Percentiles rank a stretch among this genome's conserved stretches.
phyloP scores from a whole-genome alignment of 2,113 vertebrate genomes.

The Narcine bancroftii region DNA sequence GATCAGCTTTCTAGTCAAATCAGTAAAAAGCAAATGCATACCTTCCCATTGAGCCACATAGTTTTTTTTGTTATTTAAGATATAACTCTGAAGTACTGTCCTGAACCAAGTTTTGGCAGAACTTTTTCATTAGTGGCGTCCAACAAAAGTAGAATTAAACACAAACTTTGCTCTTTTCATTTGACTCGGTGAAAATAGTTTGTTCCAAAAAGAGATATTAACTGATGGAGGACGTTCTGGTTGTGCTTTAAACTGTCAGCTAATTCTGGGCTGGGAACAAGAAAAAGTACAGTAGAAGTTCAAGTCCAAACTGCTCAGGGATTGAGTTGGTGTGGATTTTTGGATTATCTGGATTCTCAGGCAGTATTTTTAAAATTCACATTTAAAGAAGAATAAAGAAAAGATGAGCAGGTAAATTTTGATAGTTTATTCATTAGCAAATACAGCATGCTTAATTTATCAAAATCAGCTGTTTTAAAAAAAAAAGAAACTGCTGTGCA shows the following conservation, averaged over 20 bases:
- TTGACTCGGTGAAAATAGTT: background rate
- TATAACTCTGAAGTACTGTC: background rate
- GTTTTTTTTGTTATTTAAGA: background rate
- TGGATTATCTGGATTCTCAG: no score
- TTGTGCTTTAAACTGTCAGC: background rate
- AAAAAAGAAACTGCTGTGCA: no score
- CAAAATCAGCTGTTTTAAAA: no score
- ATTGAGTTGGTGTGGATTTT: no score
- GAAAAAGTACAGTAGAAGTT: no score
- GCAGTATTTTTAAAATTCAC: no score
- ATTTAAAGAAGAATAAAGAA: no score
- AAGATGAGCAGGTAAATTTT: no score
- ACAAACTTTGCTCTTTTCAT: background rate
- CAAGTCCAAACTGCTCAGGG: no score
- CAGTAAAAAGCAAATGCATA: background rate
- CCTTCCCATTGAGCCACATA: background rate
- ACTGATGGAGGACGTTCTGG: background rate
- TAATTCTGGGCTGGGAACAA: background rate
- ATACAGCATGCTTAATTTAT: no score
- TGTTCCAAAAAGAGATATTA: background rate
- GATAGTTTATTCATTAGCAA: no score
- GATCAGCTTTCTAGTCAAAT: background rate
- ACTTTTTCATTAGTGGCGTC: background rate
- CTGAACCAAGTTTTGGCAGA: background rate
- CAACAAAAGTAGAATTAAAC: slow-evolving; percentile 4